Evolutionary conservation across 2,888 invertebrate species (phyloP).

Genomic region (Cheilosia vernalis): DNA sequence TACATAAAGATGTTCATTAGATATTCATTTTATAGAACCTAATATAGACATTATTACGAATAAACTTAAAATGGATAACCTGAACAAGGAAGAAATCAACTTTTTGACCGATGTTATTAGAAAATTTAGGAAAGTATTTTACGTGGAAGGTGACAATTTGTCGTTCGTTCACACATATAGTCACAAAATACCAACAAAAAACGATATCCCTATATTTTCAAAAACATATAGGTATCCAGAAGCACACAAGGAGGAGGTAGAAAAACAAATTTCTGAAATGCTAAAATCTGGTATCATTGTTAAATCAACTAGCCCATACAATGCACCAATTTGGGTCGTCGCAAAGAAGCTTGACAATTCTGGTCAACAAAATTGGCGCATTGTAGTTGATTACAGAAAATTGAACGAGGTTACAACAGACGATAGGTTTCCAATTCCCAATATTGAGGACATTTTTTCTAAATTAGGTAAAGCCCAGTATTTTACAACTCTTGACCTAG

Average conservation of each 20-base stretch:
- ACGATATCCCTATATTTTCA: conserved; percentile 26
- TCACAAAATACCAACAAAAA: conserved; percentile 28
- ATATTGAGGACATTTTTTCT: conserved; percentile 29
- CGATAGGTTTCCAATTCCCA: conserved; percentile 19
- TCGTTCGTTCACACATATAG: not conserved
- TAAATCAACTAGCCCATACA: conserved; percentile 36
- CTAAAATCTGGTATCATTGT: conserved; percentile 7
- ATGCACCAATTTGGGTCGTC: conserved; percentile 41
- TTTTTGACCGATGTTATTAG: not conserved
- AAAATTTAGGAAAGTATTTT: conserved; percentile 7
- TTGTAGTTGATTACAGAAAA: conserved; percentile 38
- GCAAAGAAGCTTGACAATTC: conserved; percentile 38
- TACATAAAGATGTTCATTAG: not conserved
- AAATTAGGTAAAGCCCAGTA: conserved; percentile 25
- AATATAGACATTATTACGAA: not conserved
- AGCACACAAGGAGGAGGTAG: conserved; percentile 1
- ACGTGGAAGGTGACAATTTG: conserved; percentile 2
- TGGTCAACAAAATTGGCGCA: conserved; percentile 30
- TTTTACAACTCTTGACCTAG: conserved; percentile 12
- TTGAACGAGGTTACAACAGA: conserved; percentile 26
- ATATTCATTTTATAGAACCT: not conserved
- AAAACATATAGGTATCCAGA: conserved; percentile 21
- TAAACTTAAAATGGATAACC: not conserved
- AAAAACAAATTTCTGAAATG: conserved; percentile 14
- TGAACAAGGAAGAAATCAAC: conserved; percentile 22